phyloP scores from a whole-genome alignment of 2,797 vertebrate species.

The Arctocebus calabarensis region DNA sequence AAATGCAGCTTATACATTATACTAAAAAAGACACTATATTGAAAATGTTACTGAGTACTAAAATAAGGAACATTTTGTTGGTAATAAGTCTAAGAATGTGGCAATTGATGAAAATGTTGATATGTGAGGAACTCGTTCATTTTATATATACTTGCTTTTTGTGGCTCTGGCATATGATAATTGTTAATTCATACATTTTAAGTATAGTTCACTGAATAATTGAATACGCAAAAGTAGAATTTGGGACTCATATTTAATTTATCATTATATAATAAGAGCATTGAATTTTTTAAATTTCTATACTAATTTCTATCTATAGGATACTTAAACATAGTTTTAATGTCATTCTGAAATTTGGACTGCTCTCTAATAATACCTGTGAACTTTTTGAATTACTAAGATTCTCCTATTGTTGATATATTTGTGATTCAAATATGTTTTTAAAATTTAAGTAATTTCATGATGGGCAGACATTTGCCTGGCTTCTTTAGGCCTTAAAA shows the following conservation, averaged over 20 bases:
- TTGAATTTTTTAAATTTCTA: slow-evolving; percentile 15
- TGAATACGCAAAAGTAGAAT: neutral
- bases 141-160: neutral
- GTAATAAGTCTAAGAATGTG: slow-evolving; percentile 12
- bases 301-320: slow-evolving; percentile 1
- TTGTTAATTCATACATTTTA: neutral
- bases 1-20: neutral
- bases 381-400: slow-evolving; percentile 7
- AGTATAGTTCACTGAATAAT: slow-evolving; percentile 14
- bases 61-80: slow-evolving; percentile 27
- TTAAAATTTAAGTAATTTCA: slow-evolving; percentile 39
- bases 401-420: slow-evolving; percentile 40
- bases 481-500: neutral
- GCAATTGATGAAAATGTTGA: neutral
- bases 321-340: slow-evolving; percentile 27
- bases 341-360: slow-evolving; percentile 47
- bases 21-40: neutral
- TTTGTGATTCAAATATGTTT: slow-evolving; percentile 8
- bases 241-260: slow-evolving; percentile 1
- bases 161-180: neutral
- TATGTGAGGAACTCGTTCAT: neutral
- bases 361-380: neutral
- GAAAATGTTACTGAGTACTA: slow-evolving; percentile 9
- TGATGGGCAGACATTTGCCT: neutral
- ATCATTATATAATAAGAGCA: neutral